Percentiles rank a stretch among this genome's conserved stretches.
Conservation (phyloP, 37 sponge, comb jelly and placozoan genomes). For the Aphrocallistes beatrix region DNA sequence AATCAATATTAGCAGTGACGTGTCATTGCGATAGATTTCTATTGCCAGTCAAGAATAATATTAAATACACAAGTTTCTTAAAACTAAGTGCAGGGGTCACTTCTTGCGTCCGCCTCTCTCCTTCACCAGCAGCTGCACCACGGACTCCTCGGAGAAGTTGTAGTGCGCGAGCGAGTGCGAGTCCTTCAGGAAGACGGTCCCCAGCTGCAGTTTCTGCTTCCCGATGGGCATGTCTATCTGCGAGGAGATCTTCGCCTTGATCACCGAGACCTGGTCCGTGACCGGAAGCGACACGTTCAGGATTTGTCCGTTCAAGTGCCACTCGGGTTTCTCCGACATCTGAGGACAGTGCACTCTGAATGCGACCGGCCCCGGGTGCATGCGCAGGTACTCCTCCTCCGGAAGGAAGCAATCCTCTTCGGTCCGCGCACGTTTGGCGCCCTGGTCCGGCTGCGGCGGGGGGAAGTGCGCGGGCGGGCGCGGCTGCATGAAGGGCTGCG, state of each 20-base stretch:
- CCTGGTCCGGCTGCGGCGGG: conserved; percentile 29
- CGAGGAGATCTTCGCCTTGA: conserved; percentile 63
- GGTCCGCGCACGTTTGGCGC: conserved; percentile 30
- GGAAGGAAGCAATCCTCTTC: conserved; percentile 47
- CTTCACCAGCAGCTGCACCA: conserved; percentile 67
- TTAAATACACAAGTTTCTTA: too few relatives aligned
- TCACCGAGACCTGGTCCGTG: conserved; percentile 69
- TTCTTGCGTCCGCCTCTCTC: conserved; percentile 84
- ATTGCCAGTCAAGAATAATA: too few relatives aligned
- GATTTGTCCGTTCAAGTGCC: conserved; percentile 67
- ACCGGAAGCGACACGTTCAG: conserved; percentile 60
- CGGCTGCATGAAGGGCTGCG: conserved; percentile 19
- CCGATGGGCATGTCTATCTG: conserved; percentile 68
- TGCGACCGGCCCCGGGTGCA: conserved; percentile 68
- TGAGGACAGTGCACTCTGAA: conserved; percentile 65
- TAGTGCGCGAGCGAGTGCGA: conserved; percentile 73
- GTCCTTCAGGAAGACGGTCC: conserved; percentile 69
- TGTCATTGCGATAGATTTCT: too few relatives aligned
- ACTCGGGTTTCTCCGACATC: conserved; percentile 58
- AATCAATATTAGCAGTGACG: too few relatives aligned
- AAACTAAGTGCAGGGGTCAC: too few relatives aligned
- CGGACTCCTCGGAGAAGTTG: conserved; percentile 46
- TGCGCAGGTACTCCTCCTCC: conserved; percentile 51
- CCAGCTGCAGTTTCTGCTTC: conserved; percentile 84
- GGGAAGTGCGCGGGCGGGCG: background rate